Base-by-base conservation (phyloP, 2,888 invertebrate genomes). In the Spodoptera exigua region DNA sequence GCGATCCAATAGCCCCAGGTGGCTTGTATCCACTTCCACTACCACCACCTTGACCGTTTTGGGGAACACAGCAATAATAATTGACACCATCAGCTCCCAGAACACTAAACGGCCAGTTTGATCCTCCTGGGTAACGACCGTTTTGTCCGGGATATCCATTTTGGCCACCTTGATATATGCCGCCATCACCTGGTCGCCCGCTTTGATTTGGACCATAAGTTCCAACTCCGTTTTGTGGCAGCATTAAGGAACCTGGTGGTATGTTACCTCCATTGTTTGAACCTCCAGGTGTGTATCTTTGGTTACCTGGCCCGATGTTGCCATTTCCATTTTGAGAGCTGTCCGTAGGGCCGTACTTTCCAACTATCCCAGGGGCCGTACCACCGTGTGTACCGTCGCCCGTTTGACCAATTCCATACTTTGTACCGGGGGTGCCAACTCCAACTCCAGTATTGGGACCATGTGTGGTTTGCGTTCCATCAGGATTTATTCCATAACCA, bases 1-100 rank as follows among this genome's bases (percentile, higher is more conserved):
- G 21, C 21, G 2, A 21, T 9, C 27, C 27, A 27, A 27, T 47
- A 57, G 1, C 68, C 69, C 5, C 39, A 40, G 13, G 21, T 18
- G 40, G 40, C 3, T 17, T 17, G 12, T 40, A 40, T 5, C 17
- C 17, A 17, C 14, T 17, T 14, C 37, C 37, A 37, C n/a, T 14
- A 35, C 35, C 9, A 7, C 35, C 14, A 7, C 27, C 27, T 27
- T 27, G 27, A 27, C 27, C 27, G 27, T 27, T 61, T 54, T 61
- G 57, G 3, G 78, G 75, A 35, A 82, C 78, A 67, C 86, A 87
- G 53, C 86, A 87, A 59, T 81, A 83, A 62, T 84, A 86, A 34
- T 79, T 77, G 7, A 75, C 58, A 16, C 86, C 86, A 43, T 81
- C 80, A 36, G 83, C 74, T 17, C 80, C 81, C 44, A 70, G 57